These are phyloP conservation scores for Nannoperca obscura DNA, from an alignment of 2,797 vertebrate species.

Conservation along the genomic window DNA sequence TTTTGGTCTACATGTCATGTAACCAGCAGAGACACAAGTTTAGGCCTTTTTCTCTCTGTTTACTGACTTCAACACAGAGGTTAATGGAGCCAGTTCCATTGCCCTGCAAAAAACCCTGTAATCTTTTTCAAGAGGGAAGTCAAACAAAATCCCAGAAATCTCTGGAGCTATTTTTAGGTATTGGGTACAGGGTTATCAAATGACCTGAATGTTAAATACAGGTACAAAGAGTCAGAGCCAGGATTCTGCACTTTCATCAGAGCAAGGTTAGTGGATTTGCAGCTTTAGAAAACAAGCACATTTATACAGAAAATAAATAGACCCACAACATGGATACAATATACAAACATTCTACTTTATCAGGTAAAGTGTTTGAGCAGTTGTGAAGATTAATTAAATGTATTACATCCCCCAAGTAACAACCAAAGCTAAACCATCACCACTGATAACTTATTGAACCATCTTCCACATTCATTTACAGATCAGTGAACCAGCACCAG, in stretches of 20 bases:
- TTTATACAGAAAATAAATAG: neutral
- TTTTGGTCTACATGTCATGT: neutral
- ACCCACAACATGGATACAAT: neutral
- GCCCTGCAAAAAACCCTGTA: slow-evolving; percentile 22
- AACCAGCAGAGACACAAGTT: neutral
- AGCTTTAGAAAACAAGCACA: slow-evolving; percentile 4
- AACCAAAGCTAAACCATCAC: slow-evolving; percentile 5
- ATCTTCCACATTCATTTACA: slow-evolving; percentile 7
- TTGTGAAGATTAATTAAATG: slow-evolving; percentile 6
- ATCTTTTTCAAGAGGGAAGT: slow-evolving; percentile 37
- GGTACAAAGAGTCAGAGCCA: slow-evolving; percentile 53
- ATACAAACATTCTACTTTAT: neutral
- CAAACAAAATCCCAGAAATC: slow-evolving; percentile 63
- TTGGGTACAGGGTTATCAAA: slow-evolving; percentile 64
- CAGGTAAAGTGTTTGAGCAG: neutral
- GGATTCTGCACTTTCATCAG: slow-evolving; percentile 24
- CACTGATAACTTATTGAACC: neutral
- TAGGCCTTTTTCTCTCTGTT: slow-evolving; percentile 1
- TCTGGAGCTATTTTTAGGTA: slow-evolving; percentile 71
- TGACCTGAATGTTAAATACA: slow-evolving; percentile 68
- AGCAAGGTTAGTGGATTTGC: slow-evolving; percentile 20
- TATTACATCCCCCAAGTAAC: neutral
- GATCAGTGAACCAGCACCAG: slow-evolving; percentile 35
- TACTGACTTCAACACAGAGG: slow-evolving; percentile 36
- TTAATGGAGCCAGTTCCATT: slow-evolving; percentile 36